Percentiles rank a stretch among this genome's conserved stretches.
Evolutionary conservation across 2,113 vertebrate species (phyloP).

Genomic region (Myiozetetes cayanensis): DNA sequence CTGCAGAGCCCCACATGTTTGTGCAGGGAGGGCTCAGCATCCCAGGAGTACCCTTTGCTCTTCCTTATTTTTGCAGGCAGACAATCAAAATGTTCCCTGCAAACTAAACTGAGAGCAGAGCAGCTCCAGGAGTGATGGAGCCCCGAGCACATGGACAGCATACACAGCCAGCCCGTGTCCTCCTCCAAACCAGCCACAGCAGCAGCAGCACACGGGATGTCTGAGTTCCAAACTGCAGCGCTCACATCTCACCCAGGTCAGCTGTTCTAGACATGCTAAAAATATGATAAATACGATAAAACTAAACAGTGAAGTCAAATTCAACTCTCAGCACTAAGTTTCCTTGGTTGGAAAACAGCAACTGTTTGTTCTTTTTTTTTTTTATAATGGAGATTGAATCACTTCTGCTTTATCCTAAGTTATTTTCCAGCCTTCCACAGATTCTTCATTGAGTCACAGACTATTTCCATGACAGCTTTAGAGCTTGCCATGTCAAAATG

Average conservation of each 20-base stretch:
- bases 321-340: neutral
- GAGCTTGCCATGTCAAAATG: neutral
- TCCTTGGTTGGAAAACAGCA: neutral
- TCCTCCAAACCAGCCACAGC: neutral
- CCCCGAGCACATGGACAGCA: rapidly evolving
- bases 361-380: neutral
- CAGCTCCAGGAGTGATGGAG: neutral
- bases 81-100: neutral
- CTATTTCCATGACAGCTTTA: neutral
- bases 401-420: neutral
- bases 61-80: neutral
- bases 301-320: neutral
- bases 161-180: neutral
- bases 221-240: neutral
- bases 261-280: neutral
- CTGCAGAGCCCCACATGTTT: neutral
- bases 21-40: neutral
- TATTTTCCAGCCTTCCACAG: neutral
- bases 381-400: neutral
- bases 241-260: neutral
- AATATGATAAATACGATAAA: neutral
- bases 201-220: neutral
- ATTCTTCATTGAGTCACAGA: neutral
- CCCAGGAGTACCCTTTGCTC: neutral
- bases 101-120: neutral